Evolutionary conservation across 2,797 vertebrate genomes (phyloP), one percentile per base, ranked within the genome.

Genomic region (Erithacus rubecula): DNA sequence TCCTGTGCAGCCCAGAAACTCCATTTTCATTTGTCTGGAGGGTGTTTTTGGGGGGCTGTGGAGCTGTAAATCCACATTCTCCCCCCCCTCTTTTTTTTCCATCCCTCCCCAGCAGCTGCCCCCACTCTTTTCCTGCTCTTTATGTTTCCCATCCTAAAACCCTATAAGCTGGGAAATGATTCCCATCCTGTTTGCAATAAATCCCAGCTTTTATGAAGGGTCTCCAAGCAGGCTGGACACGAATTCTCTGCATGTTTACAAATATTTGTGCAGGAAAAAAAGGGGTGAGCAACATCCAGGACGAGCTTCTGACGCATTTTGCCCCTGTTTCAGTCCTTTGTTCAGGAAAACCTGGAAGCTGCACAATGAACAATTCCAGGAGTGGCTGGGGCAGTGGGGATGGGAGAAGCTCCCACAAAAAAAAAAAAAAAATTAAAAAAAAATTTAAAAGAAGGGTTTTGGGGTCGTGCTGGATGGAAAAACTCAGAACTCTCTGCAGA

Each of bases 181-280:
- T 94, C 89, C 90, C 94, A 96, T 96, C 93, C 93, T 95, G 95
- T 96, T 96, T 95, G 89, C 80, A 84, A 94, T 90, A 82, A 95
- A 90, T 32, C 39, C 58, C 43, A 17, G 32, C 6, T 82, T 90
- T 91, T 76, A 88, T 36, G 91, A 29, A 93, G 92, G 91, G 46
- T 92, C 89, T 78, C 7, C 44, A 60, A 70, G 80, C 27, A 46
- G 86, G 30, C 71, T 90, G 94, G 88, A 86, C 81, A 32, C 30
- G 56, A 60, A 83, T 55, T 58, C 94, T 92, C 70, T 1, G 3
- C 12, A 34, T 93, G 93, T 95, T 95, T 95, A 95, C 93, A 96
- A 95, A 94, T 92, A 77, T 80, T 92, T 69, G 78, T 0, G 52
- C 87, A 94, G 96, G 94, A 91, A 84, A 94, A 63, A 63, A 71